Conservation (phyloP, 2,113 vertebrate species). For the Microcebus lehilahytsara region DNA sequence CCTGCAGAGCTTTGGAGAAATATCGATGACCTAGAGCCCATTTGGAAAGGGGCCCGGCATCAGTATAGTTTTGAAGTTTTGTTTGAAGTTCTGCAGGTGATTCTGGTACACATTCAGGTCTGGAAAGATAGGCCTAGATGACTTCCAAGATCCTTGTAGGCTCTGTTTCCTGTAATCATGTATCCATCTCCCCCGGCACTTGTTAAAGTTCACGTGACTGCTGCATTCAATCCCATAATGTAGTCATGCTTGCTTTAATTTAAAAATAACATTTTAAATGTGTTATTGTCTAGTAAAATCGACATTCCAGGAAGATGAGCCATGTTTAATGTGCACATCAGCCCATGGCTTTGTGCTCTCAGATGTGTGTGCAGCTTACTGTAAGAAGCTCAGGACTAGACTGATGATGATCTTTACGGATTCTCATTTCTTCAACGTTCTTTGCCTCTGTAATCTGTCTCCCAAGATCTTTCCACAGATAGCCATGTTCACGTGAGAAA, state of each 20-base stretch:
- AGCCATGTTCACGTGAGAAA: background rate
- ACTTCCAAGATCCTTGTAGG: background rate
- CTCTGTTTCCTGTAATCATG: background rate
- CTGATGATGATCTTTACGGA: background rate
- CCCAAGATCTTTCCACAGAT: background rate
- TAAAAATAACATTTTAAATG: conserved; percentile 4
- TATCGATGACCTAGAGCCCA: too few species aligned
- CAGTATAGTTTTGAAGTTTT: background rate
- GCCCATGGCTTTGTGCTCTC: background rate
- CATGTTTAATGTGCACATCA: background rate
- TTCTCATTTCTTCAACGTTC: background rate
- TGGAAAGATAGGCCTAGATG: background rate
- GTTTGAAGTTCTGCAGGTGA: background rate
- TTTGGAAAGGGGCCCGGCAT: background rate
- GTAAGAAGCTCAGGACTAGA: background rate
- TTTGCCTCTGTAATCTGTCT: background rate
- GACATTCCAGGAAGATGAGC: background rate
- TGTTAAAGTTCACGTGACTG: background rate
- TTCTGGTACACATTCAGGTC: background rate
- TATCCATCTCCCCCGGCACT: background rate
- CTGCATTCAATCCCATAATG: background rate
- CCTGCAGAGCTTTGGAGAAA: background rate
- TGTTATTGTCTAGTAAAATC: background rate
- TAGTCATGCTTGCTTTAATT: background rate
- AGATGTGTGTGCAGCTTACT: background rate